A percentile compares a stretch with the other conserved stretches of the same genome.
Conservation (phyloP, 2,797 vertebrate genomes). For the Limosa lapponica region DNA sequence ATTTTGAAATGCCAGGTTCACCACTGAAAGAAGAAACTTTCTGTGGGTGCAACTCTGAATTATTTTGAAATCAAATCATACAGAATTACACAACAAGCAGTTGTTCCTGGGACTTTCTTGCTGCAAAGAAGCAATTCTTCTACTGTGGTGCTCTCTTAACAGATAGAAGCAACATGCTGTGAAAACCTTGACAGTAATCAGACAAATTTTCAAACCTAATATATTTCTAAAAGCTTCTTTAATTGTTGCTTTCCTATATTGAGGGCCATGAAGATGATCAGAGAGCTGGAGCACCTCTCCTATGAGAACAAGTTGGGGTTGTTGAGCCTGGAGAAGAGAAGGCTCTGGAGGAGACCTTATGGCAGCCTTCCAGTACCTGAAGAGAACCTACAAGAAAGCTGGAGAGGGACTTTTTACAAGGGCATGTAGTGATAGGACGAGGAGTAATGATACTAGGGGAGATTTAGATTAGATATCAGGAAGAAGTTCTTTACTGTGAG, state of each 20-base stretch:
- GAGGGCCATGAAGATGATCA: not conserved
- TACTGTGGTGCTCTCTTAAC: not conserved
- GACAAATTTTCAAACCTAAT: not conserved
- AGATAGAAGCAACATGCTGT: not conserved
- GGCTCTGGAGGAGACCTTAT: not conserved
- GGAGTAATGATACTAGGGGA: not conserved
- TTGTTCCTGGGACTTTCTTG: not conserved
- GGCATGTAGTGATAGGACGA: not conserved
- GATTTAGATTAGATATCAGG: not conserved
- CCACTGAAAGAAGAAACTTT: not conserved
- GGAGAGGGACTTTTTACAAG: not conserved
- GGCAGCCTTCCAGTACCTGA: not conserved
- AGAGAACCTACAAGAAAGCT: not conserved
- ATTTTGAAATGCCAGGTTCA: not conserved
- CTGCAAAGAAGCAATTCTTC: not conserved
- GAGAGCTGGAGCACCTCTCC: not conserved
- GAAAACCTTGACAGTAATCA: not conserved
- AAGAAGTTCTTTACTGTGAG: not conserved
- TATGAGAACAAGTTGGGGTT: not conserved
- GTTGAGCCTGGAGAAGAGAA: not conserved
- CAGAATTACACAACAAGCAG: not conserved
- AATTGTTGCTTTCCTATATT: not conserved
- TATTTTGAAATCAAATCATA: not conserved
- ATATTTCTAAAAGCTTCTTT: not conserved
- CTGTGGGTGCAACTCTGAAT: not conserved